Evolutionary conservation across 2,888 invertebrate species (phyloP).

Genomic region (Opisthograptis luteolata): DNA sequence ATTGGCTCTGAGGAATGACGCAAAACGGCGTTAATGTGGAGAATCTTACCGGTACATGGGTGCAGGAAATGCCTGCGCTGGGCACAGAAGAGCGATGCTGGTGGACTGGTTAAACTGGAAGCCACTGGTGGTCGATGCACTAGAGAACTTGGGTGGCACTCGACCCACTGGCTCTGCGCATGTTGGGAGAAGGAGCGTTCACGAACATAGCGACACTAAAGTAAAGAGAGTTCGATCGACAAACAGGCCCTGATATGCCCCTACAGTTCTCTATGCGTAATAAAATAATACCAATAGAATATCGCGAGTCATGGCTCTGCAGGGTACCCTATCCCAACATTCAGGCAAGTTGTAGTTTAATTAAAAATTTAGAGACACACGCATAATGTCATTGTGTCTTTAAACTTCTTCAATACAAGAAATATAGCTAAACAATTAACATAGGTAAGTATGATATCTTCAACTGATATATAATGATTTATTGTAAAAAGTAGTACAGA

Average conservation of each 20-base stretch:
- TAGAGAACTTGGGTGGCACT: conserved; percentile 86
- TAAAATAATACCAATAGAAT: conserved; percentile 36
- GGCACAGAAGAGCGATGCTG: conserved; percentile 86
- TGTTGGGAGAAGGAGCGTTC: conserved; percentile 82
- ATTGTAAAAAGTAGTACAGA: neutral
- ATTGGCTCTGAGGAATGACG: conserved; percentile 72
- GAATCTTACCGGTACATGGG: conserved; percentile 88
- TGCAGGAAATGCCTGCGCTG: conserved; percentile 89
- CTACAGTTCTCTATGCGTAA: conserved; percentile 48
- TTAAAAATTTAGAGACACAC: conserved; percentile 63
- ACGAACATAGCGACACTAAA: conserved; percentile 57
- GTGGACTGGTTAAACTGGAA: conserved; percentile 82
- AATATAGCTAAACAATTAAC: conserved; percentile 23
- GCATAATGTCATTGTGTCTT: conserved; percentile 55
- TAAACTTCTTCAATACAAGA: conserved; percentile 41
- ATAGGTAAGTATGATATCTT: too few relatives aligned
- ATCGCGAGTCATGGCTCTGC: conserved; percentile 81
- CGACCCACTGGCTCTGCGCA: conserved; percentile 87
- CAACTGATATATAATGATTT: too few relatives aligned
- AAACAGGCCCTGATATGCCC: conserved; percentile 48
- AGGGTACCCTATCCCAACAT: conserved; percentile 99
- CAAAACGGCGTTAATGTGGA: conserved; percentile 59
- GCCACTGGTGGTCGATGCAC: conserved; percentile 85
- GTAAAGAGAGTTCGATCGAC: conserved; percentile 31
- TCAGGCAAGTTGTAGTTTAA: conserved; percentile 89